Evolutionary conservation across 2,797 vertebrate genomes (phyloP).

Genomic region (Crenichthys baileyi): DNA sequence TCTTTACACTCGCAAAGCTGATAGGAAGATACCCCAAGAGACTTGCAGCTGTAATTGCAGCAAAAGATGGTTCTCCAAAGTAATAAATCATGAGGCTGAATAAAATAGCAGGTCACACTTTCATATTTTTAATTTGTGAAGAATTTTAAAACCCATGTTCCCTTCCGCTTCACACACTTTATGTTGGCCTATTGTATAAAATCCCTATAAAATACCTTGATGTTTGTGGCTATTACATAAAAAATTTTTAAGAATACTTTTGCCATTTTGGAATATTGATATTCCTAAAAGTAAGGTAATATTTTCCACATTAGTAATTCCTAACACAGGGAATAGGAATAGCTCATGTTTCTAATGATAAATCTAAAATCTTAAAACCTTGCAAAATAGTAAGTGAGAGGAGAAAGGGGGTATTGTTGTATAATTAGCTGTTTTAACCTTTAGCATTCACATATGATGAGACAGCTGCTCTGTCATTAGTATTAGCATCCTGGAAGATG

Average conservation of each 20-base stretch:
- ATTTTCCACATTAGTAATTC: neutral
- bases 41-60: neutral
- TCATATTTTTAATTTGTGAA: neutral
- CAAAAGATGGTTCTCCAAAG: neutral
- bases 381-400: neutral
- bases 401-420: rapidly evolving
- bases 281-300: neutral
- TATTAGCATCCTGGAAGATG: no score
- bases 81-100: no score
- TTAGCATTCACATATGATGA: no score
- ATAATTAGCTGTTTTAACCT: neutral
- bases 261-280: conserved; percentile 18
- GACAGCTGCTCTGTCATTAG: no score
- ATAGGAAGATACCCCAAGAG: neutral
- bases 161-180: no score
- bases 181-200: no score
- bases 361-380: neutral
- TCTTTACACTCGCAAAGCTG: no score
- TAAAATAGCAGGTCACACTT: neutral
- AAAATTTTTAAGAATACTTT: neutral
- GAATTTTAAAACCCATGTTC: no score
- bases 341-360: neutral
- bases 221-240: no score
- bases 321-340: neutral
- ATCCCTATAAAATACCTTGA: no score